Base-by-base conservation (phyloP, 2,888 invertebrate genomes). In the Esperia sulphurella region DNA sequence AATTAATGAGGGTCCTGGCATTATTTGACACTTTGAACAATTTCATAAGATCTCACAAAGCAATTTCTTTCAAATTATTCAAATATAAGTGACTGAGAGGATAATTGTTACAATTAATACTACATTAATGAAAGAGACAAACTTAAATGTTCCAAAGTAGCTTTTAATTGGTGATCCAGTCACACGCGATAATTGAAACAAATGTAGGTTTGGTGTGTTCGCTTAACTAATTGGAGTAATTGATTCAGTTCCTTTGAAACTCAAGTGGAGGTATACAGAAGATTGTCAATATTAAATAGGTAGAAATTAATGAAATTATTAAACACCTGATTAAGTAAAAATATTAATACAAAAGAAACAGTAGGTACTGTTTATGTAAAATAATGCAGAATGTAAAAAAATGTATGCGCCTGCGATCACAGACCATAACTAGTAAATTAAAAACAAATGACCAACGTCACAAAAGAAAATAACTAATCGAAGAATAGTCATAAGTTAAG, bases 101-200 rank as follows among this genome's bases (percentile, higher is more conserved):
- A 65, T 61, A 56, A 61, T 51, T 50, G 52, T 48, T 57, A 49
- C 62, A 65, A 71, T 73, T 75, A 74, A 71, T 69, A 61, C 56
- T 63, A 52, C 66, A 71, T 73, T 75, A 74, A 74, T 72, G 63
- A 66, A 61, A 55, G 54, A 66, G 63, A 64, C 59, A 59, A 56
- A 60, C 63, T 61, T 61, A 63, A 72, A 66, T 60, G 68, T 57
- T 68, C 71, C 62, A 73, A 80, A 84, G 79, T 79, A 71, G 72
- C 71, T 80, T 83, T 83, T 84, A 83, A 84, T 82, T 83, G 79
- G 75, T 74, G 68, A 75, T 69, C 69, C 76, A 72, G 68, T 68
- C 65, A 63, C 76, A 75, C 68, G 73, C 74, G 63, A 71, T 74
- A 72, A 75, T 76, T 75, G 71, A 65, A 67, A 63, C 59, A 58